Conservation (phyloP, 1,140 invertebrate species). For the Cotesia typhae region DNA sequence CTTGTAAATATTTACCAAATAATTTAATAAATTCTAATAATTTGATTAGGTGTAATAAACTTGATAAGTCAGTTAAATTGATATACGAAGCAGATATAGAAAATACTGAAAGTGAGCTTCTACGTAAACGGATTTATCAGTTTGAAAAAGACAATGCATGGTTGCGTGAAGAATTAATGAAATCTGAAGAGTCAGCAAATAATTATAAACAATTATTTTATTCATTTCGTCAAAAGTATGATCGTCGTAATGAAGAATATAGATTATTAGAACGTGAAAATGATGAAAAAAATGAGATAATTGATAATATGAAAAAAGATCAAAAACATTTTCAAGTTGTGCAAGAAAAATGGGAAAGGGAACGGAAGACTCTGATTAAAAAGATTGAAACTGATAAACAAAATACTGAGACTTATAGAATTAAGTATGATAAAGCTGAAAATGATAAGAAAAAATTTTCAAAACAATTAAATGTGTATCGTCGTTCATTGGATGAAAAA, state of each 20-base stretch:
- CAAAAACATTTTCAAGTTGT: constrained; percentile 35
- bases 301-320: constrained; percentile 29
- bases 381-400: constrained; percentile 31
- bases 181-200: constrained; percentile 37
- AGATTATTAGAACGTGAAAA: constrained; percentile 42
- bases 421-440: constrained; percentile 26
- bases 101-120: constrained; percentile 34
- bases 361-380: constrained; percentile 28
- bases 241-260: constrained; percentile 38
- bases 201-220: constrained; percentile 31
- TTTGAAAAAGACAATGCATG: constrained; percentile 43
- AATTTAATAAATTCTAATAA: background rate
- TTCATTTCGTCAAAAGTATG: constrained; percentile 34
- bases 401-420: constrained; percentile 22
- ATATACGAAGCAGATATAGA: constrained; percentile 2
- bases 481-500: constrained; percentile 14
- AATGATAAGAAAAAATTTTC: constrained; percentile 23
- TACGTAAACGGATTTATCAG: constrained; percentile 36
- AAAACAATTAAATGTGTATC: constrained; percentile 14
- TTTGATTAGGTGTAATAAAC: constrained; percentile 1
- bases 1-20: no score
- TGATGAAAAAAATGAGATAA: constrained; percentile 42
- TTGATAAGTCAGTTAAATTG: constrained; percentile 22
- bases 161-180: constrained; percentile 42
- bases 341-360: constrained; percentile 41